These are phyloP conservation scores for Atlantisia rogersi DNA, from an alignment of 2,113 vertebrate species.

Conservation along the genomic window DNA sequence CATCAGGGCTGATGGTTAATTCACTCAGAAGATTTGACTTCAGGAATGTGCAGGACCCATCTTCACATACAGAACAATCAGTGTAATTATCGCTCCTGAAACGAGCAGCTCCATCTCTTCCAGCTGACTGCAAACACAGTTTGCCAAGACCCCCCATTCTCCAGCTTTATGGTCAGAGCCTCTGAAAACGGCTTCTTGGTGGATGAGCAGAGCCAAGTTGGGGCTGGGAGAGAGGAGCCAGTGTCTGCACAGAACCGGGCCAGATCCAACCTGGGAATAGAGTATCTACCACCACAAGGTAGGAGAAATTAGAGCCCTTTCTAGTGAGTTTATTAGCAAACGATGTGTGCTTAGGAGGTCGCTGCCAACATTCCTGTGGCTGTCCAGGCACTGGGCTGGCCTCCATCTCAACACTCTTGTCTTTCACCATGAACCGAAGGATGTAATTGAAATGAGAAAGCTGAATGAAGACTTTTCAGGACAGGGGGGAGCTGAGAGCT, in stretches of 20 bases:
- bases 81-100: background rate
- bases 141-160: background rate
- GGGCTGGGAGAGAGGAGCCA: background rate
- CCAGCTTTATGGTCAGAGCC: background rate
- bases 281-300: fast-evolving
- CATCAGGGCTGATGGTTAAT: background rate
- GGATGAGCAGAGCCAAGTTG: background rate
- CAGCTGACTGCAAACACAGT: too few relatives aligned
- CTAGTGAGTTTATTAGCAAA: background rate
- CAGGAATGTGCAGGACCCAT: background rate
- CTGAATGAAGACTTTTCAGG: background rate
- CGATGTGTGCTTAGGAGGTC: background rate
- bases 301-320: background rate
- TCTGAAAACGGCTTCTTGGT: background rate
- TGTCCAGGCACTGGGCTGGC: background rate
- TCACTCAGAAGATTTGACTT: fast-evolving
- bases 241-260: background rate
- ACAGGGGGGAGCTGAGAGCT: background rate
- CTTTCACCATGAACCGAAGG: background rate
- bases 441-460: background rate
- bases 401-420: background rate
- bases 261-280: background rate
- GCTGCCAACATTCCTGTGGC: background rate
- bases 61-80: background rate
- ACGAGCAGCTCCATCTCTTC: background rate